These are phyloP conservation scores for Phylloscopus trochilus DNA, from an alignment of 2,113 vertebrate species.

Conservation along the genomic window DNA sequence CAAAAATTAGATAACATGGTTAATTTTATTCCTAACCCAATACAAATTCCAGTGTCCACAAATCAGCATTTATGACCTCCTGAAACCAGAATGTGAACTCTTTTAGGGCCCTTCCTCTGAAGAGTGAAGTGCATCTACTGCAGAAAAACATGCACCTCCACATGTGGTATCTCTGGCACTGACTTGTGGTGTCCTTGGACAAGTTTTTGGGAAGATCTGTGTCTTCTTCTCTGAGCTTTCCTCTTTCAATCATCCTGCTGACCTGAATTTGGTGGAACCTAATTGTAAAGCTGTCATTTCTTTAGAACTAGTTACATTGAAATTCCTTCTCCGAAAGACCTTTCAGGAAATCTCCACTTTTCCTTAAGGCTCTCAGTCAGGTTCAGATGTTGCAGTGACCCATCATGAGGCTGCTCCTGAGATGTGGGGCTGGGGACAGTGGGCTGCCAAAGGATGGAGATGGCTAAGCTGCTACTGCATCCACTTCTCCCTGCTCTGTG, in stretches of 20 bases:
- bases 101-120: neutral
- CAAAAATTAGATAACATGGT: neutral
- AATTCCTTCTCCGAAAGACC: neutral
- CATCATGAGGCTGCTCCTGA: accelerated
- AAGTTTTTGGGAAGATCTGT: neutral
- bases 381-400: neutral
- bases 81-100: neutral
- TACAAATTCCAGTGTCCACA: neutral
- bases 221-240: neutral
- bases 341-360: neutral
- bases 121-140: neutral
- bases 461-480: neutral
- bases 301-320: neutral
- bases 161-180: neutral
- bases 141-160: neutral
- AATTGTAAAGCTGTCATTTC: neutral
- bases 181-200: neutral
- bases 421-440: neutral
- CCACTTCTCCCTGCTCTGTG: neutral
- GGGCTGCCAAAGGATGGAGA: neutral
- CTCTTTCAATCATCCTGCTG: neutral
- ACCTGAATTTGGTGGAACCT: neutral
- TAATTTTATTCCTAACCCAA: neutral
- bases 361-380: neutral
- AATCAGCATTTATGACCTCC: neutral